These are phyloP conservation scores for Papilio polyxenes DNA, from an alignment of 1,140 invertebrate genomes.

Conservation along the genomic window DNA sequence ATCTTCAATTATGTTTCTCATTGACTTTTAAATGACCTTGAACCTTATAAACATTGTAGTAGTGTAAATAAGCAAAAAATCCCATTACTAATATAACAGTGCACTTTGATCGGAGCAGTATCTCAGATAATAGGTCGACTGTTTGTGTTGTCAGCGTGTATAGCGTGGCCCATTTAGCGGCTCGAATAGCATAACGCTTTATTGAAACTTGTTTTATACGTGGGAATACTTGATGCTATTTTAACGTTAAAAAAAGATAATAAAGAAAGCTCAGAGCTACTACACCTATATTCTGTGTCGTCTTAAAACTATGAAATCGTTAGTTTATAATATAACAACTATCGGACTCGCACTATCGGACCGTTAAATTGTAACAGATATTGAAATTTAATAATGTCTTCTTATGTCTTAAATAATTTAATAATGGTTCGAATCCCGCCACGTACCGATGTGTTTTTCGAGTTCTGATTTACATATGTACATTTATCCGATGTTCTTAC, in stretches of 20 bases:
- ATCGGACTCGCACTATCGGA: too few relatives aligned
- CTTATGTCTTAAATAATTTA: too few relatives aligned
- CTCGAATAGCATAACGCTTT: background rate
- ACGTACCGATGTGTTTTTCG: too few relatives aligned
- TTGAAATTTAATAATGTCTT: too few relatives aligned
- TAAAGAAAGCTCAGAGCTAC: background rate
- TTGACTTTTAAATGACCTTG: background rate
- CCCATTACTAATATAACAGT: background rate
- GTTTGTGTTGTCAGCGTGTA: background rate
- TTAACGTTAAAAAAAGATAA: background rate
- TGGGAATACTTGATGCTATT: background rate
- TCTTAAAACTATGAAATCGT: background rate
- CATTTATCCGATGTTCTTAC: too few relatives aligned
- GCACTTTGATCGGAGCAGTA: background rate
- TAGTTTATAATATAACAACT: background rate
- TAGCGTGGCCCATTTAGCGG: background rate
- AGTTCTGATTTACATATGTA: too few relatives aligned
- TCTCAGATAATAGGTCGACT: background rate
- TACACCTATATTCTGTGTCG: too few relatives aligned
- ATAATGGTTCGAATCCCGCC: too few relatives aligned
- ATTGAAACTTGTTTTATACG: background rate
- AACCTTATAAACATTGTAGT: background rate
- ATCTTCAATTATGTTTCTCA: too few relatives aligned
- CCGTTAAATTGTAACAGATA: too few relatives aligned
- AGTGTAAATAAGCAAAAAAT: constrained; percentile 1